phyloP scores from a whole-genome alignment of 2,797 vertebrate genomes.

The Eulemur mongoz region DNA sequence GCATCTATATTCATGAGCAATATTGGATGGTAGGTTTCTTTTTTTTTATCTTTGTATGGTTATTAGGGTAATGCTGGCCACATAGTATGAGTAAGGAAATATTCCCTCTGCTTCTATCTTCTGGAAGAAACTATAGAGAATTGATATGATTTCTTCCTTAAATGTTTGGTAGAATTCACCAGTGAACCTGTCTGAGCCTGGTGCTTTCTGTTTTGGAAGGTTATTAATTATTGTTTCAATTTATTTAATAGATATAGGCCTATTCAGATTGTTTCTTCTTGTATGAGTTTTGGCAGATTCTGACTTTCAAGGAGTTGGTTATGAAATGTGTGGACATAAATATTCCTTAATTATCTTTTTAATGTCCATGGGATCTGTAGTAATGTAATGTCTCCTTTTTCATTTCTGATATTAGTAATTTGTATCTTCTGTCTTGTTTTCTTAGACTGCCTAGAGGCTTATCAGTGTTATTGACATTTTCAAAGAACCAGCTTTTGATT shows the following conservation, averaged over 20 bases:
- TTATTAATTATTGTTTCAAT: background rate
- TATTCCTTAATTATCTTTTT: background rate
- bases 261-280: background rate
- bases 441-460: background rate
- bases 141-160: background rate
- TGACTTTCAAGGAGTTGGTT: background rate
- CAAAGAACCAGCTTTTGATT: background rate
- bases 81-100: background rate
- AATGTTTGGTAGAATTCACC: background rate
- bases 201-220: background rate
- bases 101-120: background rate
- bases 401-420: background rate
- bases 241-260: background rate
- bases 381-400: background rate
- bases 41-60: background rate
- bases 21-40: background rate
- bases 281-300: background rate
- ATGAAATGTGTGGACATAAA: background rate
- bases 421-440: background rate
- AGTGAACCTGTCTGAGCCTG: background rate
- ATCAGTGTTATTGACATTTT: background rate
- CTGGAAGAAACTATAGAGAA: background rate
- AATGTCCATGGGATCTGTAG: background rate
- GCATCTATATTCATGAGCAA: background rate
- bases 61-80: background rate